These are phyloP conservation scores for Umimayanthus kanabou DNA, from an alignment of 92 coral and sea anemone species.

Conservation along the genomic window DNA sequence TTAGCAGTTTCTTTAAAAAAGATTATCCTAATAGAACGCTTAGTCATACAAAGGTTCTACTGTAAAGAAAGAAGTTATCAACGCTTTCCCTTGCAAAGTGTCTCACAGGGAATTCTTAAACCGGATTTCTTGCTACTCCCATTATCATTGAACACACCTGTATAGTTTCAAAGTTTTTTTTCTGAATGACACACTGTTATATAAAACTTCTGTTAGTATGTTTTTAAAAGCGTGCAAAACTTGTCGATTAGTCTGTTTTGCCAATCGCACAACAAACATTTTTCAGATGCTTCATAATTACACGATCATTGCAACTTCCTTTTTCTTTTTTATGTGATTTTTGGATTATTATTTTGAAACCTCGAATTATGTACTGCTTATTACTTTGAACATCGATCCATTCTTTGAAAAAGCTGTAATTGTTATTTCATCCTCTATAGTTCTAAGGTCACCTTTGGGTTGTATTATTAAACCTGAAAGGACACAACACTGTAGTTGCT, in stretches of 20 bases:
- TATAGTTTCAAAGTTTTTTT: not conserved
- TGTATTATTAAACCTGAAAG: too few relatives aligned
- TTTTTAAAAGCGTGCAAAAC: not conserved
- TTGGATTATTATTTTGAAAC: not conserved
- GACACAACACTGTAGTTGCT: too few relatives aligned
- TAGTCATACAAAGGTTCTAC: too few relatives aligned
- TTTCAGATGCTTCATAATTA: not conserved
- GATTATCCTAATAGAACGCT: too few relatives aligned
- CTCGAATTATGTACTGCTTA: not conserved
- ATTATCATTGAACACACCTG: not conserved
- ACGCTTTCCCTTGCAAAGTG: too few relatives aligned
- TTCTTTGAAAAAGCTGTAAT: not conserved
- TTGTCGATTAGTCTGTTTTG: conserved; percentile 3
- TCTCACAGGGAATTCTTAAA: not conserved
- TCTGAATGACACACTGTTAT: not conserved
- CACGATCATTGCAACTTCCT: too few relatives aligned
- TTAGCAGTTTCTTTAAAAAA: too few relatives aligned
- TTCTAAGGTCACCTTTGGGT: too few relatives aligned
- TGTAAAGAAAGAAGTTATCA: too few relatives aligned
- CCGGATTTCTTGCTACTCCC: not conserved
- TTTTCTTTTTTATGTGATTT: too few relatives aligned
- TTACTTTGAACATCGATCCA: too few relatives aligned
- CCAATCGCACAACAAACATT: conserved; percentile 10
- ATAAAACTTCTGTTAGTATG: not conserved
- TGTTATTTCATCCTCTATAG: too few relatives aligned